Base-by-base conservation (phyloP, 2,888 invertebrate genomes). In the Andrena chrysosceles region DNA sequence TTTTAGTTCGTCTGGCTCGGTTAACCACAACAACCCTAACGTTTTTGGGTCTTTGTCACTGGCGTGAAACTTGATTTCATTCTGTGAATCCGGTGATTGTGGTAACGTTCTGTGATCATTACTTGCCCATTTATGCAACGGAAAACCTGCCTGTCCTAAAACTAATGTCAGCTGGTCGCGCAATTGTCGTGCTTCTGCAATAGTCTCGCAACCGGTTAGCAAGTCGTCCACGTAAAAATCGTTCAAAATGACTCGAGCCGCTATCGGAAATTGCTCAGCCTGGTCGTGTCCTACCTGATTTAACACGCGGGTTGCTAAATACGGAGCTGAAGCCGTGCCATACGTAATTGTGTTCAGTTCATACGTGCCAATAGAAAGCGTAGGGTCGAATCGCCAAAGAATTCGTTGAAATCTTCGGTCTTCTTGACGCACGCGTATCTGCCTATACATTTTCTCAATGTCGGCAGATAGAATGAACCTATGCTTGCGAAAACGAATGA, bases 211-310 rank as follows among this genome's bases (percentile, higher is more conserved):
- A 1, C 71, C 71, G 1, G 71, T 71, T 5, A 71, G 13, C 20
- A 71, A 54, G 7, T 71, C 71, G 16, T 62, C 71, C n/a, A 71
- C 62, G 29, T 71, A 71, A 31, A 71, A 71, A 29, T 71, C 71
- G 7, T 49, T 7, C 0, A 49, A 1, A 16, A 71, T 71, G 7
- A n/a, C 62, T 7, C 2, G 26, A 48, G 42, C 59, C 4, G 31
- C 60, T 8, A n/a, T 16, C 0, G 60, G 62, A 31, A 0, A 49
- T 16, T 2, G 31, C 4, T 29, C 0, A 26, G 56, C 31, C 31
- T 16, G 10, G 16, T 71, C 49, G 2, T 31, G 10, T 16, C 49
- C 71, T 48, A 71, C 2, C 13, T 49, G 71, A 1, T 35, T 6
- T 3, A 71, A 13, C 1, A 13, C 62, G 2, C 62, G 60, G 3